Evolutionary conservation across 92 coral and sea anemone genomes (phyloP).

Genomic region (Desmophyllum pertusum): DNA sequence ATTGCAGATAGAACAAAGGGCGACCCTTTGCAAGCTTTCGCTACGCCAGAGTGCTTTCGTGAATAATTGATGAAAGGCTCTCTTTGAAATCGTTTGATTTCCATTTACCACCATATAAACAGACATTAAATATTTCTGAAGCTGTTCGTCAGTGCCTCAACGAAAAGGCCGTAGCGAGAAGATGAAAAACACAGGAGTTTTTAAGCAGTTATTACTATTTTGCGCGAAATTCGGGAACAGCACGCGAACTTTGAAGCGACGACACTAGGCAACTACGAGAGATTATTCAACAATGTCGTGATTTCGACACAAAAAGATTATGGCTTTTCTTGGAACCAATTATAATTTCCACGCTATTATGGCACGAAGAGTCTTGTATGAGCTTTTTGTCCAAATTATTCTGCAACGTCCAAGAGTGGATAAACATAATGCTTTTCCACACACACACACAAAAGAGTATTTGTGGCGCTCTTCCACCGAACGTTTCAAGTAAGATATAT

Average conservation of each 20-base stretch:
- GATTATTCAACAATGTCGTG: background rate
- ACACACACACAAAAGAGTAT: background rate
- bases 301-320: constrained; percentile 5
- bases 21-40: constrained; percentile 32
- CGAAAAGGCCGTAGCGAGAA: background rate
- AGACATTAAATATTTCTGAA: constrained; percentile 43
- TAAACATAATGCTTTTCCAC: too few relatives aligned
- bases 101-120: constrained; percentile 48
- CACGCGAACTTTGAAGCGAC: background rate
- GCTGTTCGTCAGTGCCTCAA: constrained; percentile 20
- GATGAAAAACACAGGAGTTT: background rate
- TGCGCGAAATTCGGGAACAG: background rate
- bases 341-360: constrained; percentile 1
- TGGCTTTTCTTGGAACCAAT: background rate
- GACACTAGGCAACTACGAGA: background rate
- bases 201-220: too few relatives aligned
- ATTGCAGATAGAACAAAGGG: constrained; percentile 41
- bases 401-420: background rate
- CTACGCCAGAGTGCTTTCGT: constrained; percentile 48
- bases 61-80: constrained; percentile 46
- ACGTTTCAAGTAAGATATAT: background rate
- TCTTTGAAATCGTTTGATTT: constrained; percentile 55
- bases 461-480: background rate
- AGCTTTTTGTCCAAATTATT: background rate
- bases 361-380: background rate